These are phyloP conservation scores for Meta bourneti DNA, from an alignment of 2,888 invertebrate genomes.

Conservation along the genomic window DNA sequence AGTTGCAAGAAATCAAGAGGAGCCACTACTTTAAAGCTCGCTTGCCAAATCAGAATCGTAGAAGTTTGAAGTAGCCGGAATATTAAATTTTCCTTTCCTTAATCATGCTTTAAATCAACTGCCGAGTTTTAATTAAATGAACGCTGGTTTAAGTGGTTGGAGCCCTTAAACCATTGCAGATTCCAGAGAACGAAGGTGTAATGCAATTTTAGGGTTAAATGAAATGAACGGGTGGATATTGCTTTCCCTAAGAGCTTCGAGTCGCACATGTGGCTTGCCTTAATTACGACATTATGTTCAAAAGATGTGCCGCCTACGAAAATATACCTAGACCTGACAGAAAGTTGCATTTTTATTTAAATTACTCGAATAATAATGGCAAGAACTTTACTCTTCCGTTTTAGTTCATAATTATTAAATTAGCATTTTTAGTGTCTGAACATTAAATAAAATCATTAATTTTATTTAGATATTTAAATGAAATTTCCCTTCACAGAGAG, in stretches of 20 bases:
- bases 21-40: neutral
- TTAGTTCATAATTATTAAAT: neutral
- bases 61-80: constrained; percentile 9
- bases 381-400: neutral
- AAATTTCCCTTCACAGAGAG: neutral
- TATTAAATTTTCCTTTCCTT: constrained; percentile 43
- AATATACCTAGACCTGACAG: neutral
- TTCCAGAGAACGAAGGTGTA: constrained; percentile 25
- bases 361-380: neutral
- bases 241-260: neutral
- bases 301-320: neutral
- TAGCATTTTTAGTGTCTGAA: neutral
- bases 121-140: constrained; percentile 56
- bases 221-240: constrained; percentile 32
- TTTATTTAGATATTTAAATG: neutral
- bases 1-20: neutral
- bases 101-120: constrained; percentile 47
- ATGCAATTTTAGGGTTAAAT: constrained; percentile 47
- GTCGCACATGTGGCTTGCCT: neutral
- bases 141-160: constrained; percentile 31
- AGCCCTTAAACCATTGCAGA: constrained; percentile 33
- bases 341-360: neutral
- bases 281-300: constrained; percentile 27
- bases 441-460: neutral
- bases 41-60: neutral